Evolutionary conservation across 37 sponge, comb jelly and placozoan species (phyloP).

Genomic region (Chondrilla cf. caribensis): DNA sequence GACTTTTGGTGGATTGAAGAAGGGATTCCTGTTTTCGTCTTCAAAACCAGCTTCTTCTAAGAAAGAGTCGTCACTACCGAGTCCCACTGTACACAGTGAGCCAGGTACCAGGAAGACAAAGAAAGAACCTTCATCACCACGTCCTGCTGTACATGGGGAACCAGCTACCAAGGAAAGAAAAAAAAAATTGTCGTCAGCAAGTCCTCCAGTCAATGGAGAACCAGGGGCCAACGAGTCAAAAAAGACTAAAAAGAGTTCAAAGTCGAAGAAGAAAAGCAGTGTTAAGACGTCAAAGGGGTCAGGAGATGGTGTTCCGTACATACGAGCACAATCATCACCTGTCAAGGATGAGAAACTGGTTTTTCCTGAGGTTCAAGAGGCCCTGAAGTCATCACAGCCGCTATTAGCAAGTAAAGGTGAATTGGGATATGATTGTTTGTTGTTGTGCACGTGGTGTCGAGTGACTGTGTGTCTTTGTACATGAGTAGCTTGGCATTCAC

Average conservation of each 20-base stretch:
- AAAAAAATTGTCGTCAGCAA: not conserved
- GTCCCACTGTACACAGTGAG: not conserved
- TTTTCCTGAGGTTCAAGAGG: slow-evolving; percentile 62
- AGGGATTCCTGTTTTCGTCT: slow-evolving; percentile 55
- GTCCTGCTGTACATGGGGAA: not conserved
- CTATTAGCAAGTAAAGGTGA: slow-evolving; percentile 37
- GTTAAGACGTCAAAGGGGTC: not conserved
- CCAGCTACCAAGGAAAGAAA: not conserved
- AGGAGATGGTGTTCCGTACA: not conserved
- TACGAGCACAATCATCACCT: slow-evolving; percentile 1
- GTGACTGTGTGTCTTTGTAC: no score
- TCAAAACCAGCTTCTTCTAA: not conserved
- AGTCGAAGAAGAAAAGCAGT: not conserved
- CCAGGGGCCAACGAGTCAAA: not conserved
- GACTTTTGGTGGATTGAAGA: slow-evolving; percentile 67
- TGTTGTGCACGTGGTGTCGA: no score
- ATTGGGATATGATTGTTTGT: no score
- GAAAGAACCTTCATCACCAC: not conserved
- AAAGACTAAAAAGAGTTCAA: not conserved
- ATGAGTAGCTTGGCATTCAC: no score
- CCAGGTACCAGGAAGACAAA: not conserved
- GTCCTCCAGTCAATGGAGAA: not conserved
- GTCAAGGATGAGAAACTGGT: not conserved
- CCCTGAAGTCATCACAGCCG: slow-evolving; percentile 52
- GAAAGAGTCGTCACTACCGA: not conserved